Evolutionary conservation across 2,113 vertebrate species (phyloP), one percentile per base, ranked within the genome.

Genomic region (Callithrix jacchus): DNA sequence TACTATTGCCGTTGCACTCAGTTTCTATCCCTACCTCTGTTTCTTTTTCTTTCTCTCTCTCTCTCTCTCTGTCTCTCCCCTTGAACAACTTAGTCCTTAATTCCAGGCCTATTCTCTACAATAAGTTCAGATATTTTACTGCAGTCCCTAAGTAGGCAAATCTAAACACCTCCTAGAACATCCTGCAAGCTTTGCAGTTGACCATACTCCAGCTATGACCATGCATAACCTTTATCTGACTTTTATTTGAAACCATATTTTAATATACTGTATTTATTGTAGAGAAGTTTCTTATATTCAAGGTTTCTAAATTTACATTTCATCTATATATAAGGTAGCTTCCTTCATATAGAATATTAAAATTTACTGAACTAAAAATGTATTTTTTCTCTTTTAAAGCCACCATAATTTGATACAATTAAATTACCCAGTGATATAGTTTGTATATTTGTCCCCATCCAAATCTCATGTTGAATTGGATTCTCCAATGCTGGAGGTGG

Each of bases 361-460:
- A 58, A 74, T 95, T 91, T 56, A 45, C 21, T 91, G 40, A 81
- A 83, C 8, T 85, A 35, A 77, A 80, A 91, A 21, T 83, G 1
- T 61, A 73, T 80, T 58, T 85, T 88, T 87, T 96, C 47, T 79
- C 68, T 82, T 77, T 89, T 91, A 70, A 89, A 97, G 76, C 70
- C 40, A 88, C 5, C 3, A 49, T 58, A 74, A 61, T 87, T 61
- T 70, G 32, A 68, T 37, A 77, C 93, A 93, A 82, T 87, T 80
- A 68, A 89, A 92, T 47, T 13, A 25, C 3, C 52, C 5, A 27
- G 27, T 30, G 61, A 30, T 13, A 64, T 30, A 64, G 61, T 64
- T 64, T 64, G 27, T 27, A 13, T 64, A 30, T 30, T 64, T 64
- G 27, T 64, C 61, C 61, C 25, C 27, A 13, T 64, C 61, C 61